Conservation (phyloP, 2,888 invertebrate genomes). For the Sturmia bella region DNA sequence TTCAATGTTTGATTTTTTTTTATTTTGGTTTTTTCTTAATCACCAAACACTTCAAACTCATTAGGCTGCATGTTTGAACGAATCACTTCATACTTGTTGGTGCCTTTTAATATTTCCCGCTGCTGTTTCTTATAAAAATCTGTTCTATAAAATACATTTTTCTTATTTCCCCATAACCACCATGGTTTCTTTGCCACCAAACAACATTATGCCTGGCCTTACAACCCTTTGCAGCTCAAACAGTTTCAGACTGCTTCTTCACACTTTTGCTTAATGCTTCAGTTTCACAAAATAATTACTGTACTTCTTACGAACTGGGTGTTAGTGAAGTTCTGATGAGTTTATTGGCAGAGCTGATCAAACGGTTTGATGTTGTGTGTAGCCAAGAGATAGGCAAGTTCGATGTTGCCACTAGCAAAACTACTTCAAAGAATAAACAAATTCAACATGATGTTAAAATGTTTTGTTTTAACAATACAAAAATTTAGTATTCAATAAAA, state of each 20-base stretch:
- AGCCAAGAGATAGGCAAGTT: neutral
- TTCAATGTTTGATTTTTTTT: neutral
- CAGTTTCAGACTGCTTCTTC: neutral
- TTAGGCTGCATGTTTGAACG: slow-evolving; percentile 30
- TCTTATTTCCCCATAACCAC: slow-evolving; percentile 29
- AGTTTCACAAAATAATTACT: slow-evolving; percentile 42
- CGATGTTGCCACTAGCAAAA: slow-evolving; percentile 25
- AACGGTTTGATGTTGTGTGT: slow-evolving; percentile 38
- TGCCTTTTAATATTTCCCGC: too few relatives aligned
- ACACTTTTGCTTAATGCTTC: slow-evolving; percentile 4
- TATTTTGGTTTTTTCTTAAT: neutral
- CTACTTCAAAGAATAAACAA: slow-evolving; percentile 4
- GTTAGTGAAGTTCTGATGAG: too few relatives aligned
- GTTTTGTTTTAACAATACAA: slow-evolving; percentile 41
- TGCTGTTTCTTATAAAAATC: slow-evolving; percentile 14
- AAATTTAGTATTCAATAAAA: slow-evolving; percentile 61
- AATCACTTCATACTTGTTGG: slow-evolving; percentile 2
- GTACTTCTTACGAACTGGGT: slow-evolving; percentile 25
- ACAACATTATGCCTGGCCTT: slow-evolving; percentile 3
- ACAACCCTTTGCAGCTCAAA: slow-evolving; percentile 22
- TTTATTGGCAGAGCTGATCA: slow-evolving; percentile 6
- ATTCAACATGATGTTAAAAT: slow-evolving; percentile 63
- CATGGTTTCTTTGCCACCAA: slow-evolving; percentile 40
- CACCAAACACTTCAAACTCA: slow-evolving; percentile 27
- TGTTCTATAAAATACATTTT: slow-evolving; percentile 22